Evolutionary conservation across 2,888 invertebrate species (phyloP).

Genomic region (Machimus atricapillus): DNA sequence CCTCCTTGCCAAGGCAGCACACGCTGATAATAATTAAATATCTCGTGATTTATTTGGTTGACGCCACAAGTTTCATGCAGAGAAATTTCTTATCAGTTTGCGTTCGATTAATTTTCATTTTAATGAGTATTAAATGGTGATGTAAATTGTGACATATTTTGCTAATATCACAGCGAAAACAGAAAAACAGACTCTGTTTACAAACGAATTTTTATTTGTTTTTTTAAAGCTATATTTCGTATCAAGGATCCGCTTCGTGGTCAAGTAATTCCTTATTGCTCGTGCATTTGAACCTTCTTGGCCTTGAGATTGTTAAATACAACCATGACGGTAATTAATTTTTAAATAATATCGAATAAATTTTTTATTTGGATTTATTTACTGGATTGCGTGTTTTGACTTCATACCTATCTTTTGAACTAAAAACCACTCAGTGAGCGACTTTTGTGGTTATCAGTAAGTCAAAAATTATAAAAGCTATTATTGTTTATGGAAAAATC

Average conservation of each 20-base stretch:
- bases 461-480: too few species aligned
- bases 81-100: neutral
- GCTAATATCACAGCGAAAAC: neutral
- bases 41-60: neutral
- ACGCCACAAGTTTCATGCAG: neutral
- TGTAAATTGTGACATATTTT: conserved; percentile 13
- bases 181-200: neutral
- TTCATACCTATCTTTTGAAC: neutral
- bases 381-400: neutral
- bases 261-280: neutral
- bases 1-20: neutral
- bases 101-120: neutral
- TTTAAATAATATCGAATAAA: neutral
- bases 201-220: neutral
- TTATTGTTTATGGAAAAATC: neutral
- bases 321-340: neutral
- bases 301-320: neutral
- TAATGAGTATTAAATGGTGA: neutral
- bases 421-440: neutral
- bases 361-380: neutral
- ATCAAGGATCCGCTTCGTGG: neutral
- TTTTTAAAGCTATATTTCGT: neutral
- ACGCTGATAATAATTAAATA: neutral
- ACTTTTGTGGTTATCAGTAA: neutral
- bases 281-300: neutral